A percentile compares a stretch with the other conserved stretches of the same genome.
These are phyloP conservation scores for Drosophila ezoana DNA, from an alignment of 2,888 invertebrate genomes.

Conservation along the genomic window DNA sequence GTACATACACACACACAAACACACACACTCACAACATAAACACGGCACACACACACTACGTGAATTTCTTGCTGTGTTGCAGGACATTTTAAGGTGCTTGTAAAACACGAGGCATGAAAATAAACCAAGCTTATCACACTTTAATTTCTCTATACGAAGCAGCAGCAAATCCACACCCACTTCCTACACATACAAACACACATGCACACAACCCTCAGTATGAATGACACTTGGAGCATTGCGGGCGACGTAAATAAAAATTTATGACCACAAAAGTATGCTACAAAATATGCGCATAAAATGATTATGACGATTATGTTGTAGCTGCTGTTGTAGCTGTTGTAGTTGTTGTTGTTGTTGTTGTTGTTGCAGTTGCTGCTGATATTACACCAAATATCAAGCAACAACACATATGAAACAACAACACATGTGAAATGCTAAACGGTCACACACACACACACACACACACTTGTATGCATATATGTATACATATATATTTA, in stretches of 20 bases:
- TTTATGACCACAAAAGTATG: conserved; percentile 75
- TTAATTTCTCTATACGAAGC: conserved; percentile 64
- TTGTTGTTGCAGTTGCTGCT: conserved; percentile 22
- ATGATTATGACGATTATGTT: conserved; percentile 79
- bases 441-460: conserved; percentile 40
- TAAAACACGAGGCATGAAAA: conserved; percentile 60
- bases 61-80: conserved; percentile 3
- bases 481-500: conserved; percentile 62
- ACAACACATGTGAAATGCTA: conserved; percentile 47
- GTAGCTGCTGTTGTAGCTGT: conserved; percentile 36
- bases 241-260: conserved; percentile 71
- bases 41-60: neutral
- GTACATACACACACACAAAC: conserved; percentile 1
- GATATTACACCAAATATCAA: conserved; percentile 45
- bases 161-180: neutral
- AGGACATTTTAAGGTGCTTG: conserved; percentile 48
- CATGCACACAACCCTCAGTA: conserved; percentile 14
- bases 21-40: conserved; percentile 6
- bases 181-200: neutral
- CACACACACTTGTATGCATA: conserved; percentile 26
- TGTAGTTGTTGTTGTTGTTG: conserved; percentile 15
- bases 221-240: conserved; percentile 49
- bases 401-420: conserved; percentile 43
- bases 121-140: conserved; percentile 73
- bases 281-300: conserved; percentile 75